These are phyloP conservation scores for Sardina pilchardus DNA, from an alignment of 2,113 vertebrate genomes.

Conservation along the genomic window DNA sequence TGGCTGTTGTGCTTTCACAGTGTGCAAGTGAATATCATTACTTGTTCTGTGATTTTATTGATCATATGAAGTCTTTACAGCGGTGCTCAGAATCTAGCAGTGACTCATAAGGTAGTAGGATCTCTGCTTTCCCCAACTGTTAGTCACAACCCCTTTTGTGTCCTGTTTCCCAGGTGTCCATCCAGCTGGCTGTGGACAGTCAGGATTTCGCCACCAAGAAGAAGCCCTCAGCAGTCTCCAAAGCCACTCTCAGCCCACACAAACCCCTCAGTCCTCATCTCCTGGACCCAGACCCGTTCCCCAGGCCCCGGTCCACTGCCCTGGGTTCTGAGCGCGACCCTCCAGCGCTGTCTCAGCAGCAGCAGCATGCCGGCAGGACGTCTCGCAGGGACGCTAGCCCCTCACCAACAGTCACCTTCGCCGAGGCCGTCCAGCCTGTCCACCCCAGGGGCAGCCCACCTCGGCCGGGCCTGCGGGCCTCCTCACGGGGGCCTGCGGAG, in stretches of 20 bases:
- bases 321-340: slow-evolving; percentile 11
- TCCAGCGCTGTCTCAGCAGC: slow-evolving; percentile 13
- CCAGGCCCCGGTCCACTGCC: slow-evolving; percentile 10
- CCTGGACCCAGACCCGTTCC: slow-evolving; percentile 10
- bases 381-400: slow-evolving; percentile 35
- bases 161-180: slow-evolving; percentile 62
- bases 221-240: slow-evolving; percentile 28
- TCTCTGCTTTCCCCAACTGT: neutral
- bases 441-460: neutral
- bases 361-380: slow-evolving; percentile 16
- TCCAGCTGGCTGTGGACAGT: slow-evolving; percentile 75
- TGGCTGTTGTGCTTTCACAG: too few relatives aligned
- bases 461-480: too few relatives aligned
- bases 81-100: too few relatives aligned
- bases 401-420: neutral
- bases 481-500: neutral
- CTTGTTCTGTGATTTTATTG: too few relatives aligned
- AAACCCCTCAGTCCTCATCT: slow-evolving; percentile 33
- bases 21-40: too few relatives aligned
- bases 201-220: slow-evolving; percentile 62
- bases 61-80: too few relatives aligned
- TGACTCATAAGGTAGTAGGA: too few relatives aligned
- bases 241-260: neutral
- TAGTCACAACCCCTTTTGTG: neutral
- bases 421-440: neutral